Evolutionary conservation across 2,797 vertebrate genomes (phyloP).

Genomic region (Pangasius djambal): DNA sequence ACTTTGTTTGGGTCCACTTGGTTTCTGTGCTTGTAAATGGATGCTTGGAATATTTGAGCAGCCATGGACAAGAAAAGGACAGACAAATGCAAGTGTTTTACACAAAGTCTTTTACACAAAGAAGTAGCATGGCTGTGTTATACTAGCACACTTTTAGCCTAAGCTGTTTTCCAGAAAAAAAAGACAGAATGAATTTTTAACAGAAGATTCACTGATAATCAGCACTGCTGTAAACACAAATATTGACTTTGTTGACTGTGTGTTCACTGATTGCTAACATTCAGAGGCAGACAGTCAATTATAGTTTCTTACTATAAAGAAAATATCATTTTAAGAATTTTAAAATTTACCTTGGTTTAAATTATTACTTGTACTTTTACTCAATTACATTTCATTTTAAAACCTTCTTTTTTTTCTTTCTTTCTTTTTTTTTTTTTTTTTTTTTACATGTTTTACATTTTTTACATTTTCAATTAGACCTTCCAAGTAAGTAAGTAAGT

Average conservation of each 20-base stretch:
- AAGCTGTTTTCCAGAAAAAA: not conserved
- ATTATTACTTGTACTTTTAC: not conserved
- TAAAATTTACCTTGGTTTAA: not conserved
- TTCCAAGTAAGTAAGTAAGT: not conserved
- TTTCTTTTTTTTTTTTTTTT: not conserved
- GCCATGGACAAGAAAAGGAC: conserved; percentile 28
- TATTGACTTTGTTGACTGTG: conserved; percentile 4
- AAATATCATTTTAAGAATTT: too few relatives aligned
- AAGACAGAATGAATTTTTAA: conserved; percentile 20
- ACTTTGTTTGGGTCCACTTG: conserved; percentile 47
- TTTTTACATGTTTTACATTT: not conserved
- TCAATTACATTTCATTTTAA: not conserved
- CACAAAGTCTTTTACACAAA: not conserved
- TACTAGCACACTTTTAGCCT: conserved; percentile 1
- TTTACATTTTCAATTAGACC: not conserved
- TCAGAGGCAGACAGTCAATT: not conserved
- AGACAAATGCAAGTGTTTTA: conserved; percentile 38
- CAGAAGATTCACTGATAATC: conserved; percentile 32
- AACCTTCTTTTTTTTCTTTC: not conserved
- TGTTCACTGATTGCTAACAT: not conserved
- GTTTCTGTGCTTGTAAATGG: conserved; percentile 51
- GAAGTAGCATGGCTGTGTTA: not conserved
- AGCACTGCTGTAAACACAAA: conserved; percentile 27
- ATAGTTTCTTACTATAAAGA: too few relatives aligned
- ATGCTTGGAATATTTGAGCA: conserved; percentile 51